Base-by-base conservation (phyloP, 2,113 vertebrate genomes). In the Pachyramphus minor region DNA sequence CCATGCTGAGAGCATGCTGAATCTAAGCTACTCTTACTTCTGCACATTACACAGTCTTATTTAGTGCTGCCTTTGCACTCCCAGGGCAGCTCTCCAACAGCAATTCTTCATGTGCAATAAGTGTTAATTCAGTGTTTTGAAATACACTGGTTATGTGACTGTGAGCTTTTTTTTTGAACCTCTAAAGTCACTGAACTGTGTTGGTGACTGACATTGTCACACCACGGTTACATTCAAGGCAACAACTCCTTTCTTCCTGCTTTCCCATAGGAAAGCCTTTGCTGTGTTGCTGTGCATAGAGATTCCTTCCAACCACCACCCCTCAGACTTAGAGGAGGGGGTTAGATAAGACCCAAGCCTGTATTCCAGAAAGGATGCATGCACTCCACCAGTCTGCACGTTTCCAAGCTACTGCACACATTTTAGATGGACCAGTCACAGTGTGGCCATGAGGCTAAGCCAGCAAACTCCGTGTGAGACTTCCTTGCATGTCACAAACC, bases 121-220 rank as follows among this genome's bases (percentile, higher is more conserved):
- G 62, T 18, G 56, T 52, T 66, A 78, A 73, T 41, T 44, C 71
- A 45, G 8, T 42, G 55, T 18, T 93, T 95, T 93, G 25, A 88
- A 91, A 93, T 84, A 78, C 10, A 72, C 66, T 37, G 45, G 14
- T 47, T 55, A 11, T 14, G 66, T 63, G 74, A 87, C 50, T 12
- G 31, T 0, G 1, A 85, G 49, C 33, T 79, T 81, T 58, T 81
- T 58, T 73, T 79, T 12, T 19, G 27, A 90, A 50, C 15, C 37
- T 83, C 79, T 53, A 11, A 88, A 80, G 77, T 50, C 92, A 80
- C 53, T 8, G 44, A 87, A 31, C 62, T 8, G 10, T 24, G 83
- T 0, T 47, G 59, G 75, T 69, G 55, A 58, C 35, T 77, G 45
- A 49, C 64, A 45, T 28, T 53, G 28, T 45, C 47, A n/a, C 30